Evolutionary conservation across 2,113 vertebrate genomes (phyloP).

Genomic region (Ptychochromis oligacanthus): DNA sequence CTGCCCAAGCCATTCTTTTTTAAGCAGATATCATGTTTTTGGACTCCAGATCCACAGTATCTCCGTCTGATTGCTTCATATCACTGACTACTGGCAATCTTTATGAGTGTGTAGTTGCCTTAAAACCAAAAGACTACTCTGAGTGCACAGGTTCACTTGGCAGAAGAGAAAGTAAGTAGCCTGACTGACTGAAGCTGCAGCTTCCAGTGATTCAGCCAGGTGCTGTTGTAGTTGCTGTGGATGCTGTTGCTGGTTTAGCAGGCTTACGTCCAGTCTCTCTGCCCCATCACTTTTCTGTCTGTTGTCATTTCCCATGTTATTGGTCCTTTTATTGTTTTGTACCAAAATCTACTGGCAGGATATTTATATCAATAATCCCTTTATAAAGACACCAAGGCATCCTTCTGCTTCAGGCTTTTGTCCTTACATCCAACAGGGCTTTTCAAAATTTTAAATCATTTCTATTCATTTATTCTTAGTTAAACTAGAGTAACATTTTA

Average conservation of each 20-base stretch:
- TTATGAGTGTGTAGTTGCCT: neutral
- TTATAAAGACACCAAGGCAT: neutral
- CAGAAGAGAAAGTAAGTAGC: neutral
- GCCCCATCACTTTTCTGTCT: slow-evolving; percentile 3
- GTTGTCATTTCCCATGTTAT: neutral
- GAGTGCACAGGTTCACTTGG: slow-evolving; percentile 7
- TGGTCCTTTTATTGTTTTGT: neutral
- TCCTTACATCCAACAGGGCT: neutral
- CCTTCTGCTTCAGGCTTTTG: too few relatives aligned
- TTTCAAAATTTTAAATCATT: neutral
- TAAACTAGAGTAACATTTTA: too few relatives aligned
- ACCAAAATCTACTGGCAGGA: neutral
- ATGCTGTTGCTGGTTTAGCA: slow-evolving; percentile 5
- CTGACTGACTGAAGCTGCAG: neutral
- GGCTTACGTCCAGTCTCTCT: neutral
- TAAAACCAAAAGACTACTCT: slow-evolving; percentile 3
- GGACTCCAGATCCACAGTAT: neutral
- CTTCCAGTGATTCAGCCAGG: neutral
- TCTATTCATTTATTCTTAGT: too few relatives aligned
- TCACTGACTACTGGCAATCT: slow-evolving; percentile 3
- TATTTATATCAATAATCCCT: too few relatives aligned
- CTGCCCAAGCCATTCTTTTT: neutral
- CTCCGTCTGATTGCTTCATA: neutral
- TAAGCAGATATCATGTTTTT: neutral
- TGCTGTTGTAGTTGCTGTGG: neutral